Percentiles rank a stretch among this genome's conserved stretches.
Evolutionary conservation across 2,113 vertebrate genomes (phyloP).

Genomic region (Otis tarda): DNA sequence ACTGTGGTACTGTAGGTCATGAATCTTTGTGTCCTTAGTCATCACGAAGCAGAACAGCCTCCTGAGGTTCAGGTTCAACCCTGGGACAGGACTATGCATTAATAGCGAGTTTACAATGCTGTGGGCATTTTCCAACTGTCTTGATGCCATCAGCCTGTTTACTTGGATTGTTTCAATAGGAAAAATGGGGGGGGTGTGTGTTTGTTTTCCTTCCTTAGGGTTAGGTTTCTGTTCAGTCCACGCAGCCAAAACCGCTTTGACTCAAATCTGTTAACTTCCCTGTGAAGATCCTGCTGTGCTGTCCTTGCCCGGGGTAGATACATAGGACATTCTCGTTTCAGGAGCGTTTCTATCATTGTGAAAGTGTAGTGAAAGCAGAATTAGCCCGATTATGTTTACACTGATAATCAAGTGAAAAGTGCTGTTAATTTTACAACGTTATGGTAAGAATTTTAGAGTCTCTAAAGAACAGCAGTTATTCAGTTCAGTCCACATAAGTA

Average conservation of each 20-base stretch:
- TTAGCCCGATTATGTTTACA: not conserved
- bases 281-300: not conserved
- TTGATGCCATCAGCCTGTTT: not conserved
- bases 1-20: not conserved
- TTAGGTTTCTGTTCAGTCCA: not conserved
- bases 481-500: conserved; percentile 31
- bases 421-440: conserved; percentile 38
- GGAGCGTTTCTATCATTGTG: not conserved
- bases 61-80: not conserved
- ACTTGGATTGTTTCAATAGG: not conserved
- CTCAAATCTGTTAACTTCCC: not conserved
- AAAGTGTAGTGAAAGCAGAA: not conserved
- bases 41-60: not conserved
- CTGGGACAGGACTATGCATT: not conserved
- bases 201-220: not conserved
- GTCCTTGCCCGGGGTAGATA: not conserved
- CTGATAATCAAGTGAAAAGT: conserved; percentile 49
- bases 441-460: not conserved
- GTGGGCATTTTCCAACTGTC: not conserved
- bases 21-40: not conserved
- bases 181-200: not conserved
- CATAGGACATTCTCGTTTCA: not conserved
- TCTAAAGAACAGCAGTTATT: not conserved
- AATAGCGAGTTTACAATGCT: not conserved
- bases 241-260: not conserved